Base-by-base conservation (phyloP, 2,797 vertebrate genomes). In the Halcyon badia region DNA sequence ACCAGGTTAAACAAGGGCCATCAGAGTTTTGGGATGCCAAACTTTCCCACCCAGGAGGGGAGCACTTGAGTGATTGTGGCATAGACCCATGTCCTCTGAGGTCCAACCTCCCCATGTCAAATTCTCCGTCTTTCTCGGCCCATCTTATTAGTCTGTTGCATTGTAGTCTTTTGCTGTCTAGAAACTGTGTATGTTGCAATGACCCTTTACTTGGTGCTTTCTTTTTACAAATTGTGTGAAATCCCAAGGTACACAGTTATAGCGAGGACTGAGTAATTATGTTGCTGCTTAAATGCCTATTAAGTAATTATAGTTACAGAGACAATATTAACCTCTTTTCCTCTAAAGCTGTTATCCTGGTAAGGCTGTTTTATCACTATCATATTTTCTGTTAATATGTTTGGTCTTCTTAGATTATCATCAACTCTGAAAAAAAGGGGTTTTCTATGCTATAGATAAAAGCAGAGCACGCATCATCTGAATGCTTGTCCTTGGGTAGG, bases 241-340 rank as follows among this genome's bases (percentile, higher is more conserved):
- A 70, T 90, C 77, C 31, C 31, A 64, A 92, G 68, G 33, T n/a
- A n/a, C 22, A 10, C 1, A 2, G 35, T 66, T 84, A 66, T 37
- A 54, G 33, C 25, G 42, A 69, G 20, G 42, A 7, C 24, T 90
- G 44, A 88, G 7, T 82, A 92, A 92, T 79, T 87, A 61, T 16
- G 16, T 77, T 89, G 20, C 22, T 83, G 41, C 31, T 92, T 77
- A 56, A 87, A 65, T 62, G 57, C 61, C 26, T 68, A 14, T 82
- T 78, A 54, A 62, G 28, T 90, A 76, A 89, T 89, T 87, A 69
- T 37, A 58, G 16, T 76, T 75, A 42, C 41, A 88, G 75, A 80
- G 75, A 49, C 18, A 82, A 1, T 39, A 89, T 68, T 60, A 56
- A 17, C 20, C 26, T 64, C 48, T 35, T 49, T 83, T 46, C 35